Evolutionary conservation across 2,113 vertebrate genomes (phyloP).

Genomic region (Oceanites oceanicus): DNA sequence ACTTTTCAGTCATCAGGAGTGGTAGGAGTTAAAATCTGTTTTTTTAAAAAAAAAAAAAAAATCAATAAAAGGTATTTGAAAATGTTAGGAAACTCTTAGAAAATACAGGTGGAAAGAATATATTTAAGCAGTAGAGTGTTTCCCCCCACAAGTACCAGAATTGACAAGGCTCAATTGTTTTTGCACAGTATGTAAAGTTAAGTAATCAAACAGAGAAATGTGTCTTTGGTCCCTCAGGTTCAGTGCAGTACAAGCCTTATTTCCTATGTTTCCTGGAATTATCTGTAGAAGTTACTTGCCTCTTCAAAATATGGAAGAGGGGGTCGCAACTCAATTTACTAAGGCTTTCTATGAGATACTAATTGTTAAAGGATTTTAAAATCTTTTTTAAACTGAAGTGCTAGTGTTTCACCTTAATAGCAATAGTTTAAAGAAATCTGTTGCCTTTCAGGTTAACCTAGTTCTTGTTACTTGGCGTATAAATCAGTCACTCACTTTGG

Average conservation of each 20-base stretch:
- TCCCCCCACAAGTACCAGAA: neutral
- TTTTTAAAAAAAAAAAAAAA: too few species aligned
- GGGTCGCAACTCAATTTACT: neutral
- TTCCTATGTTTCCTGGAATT: neutral
- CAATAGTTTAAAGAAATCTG: neutral
- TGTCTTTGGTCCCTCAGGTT: neutral
- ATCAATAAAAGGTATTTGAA: neutral
- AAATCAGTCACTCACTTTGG: neutral
- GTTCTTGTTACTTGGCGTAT: neutral
- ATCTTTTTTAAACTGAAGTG: neutral
- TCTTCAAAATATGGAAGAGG: neutral
- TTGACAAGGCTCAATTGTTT: neutral
- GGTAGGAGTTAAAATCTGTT: neutral
- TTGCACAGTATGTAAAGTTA: neutral
- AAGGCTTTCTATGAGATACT: neutral
- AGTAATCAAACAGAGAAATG: neutral
- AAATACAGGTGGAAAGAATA: neutral
- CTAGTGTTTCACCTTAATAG: neutral
- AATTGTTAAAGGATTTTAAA: neutral
- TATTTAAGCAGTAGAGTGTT: neutral
- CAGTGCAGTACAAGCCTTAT: neutral
- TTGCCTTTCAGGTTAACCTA: neutral
- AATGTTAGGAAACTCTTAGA: neutral
- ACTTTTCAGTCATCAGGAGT: neutral
- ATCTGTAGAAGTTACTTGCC: neutral